Conservation (phyloP, 2,888 invertebrate genomes). For the Eupithecia insigniata region DNA sequence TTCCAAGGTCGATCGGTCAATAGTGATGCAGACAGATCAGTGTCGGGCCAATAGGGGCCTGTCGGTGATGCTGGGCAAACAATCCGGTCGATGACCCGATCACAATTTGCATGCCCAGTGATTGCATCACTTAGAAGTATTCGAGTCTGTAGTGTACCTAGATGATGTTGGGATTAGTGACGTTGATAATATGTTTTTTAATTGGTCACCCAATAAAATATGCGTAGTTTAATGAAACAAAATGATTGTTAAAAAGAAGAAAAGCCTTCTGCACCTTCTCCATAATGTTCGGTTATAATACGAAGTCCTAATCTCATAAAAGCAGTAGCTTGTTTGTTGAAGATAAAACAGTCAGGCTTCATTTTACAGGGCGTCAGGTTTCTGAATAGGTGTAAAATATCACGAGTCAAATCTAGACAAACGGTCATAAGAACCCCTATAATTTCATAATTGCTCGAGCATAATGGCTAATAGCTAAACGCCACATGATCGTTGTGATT, state of each 20-base stretch:
- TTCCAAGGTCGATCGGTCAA: constrained; percentile 8
- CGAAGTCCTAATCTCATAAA: neutral
- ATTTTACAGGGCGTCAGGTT: neutral
- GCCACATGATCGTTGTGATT: neutral
- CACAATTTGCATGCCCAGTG: constrained; percentile 78
- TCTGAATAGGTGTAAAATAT: neutral
- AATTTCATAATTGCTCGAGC: neutral
- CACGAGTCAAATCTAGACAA: neutral
- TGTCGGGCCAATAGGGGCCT: constrained; percentile 68
- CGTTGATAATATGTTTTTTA: neutral
- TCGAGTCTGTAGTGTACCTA: constrained; percentile 67
- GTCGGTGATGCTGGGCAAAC: constrained; percentile 68
- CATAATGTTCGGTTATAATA: neutral
- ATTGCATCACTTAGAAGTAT: constrained; percentile 78
- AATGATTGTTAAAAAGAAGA: neutral
- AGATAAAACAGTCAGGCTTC: neutral
- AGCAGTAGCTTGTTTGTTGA: neutral
- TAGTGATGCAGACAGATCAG: constrained; percentile 23
- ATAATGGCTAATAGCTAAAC: neutral
- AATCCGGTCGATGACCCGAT: constrained; percentile 70
- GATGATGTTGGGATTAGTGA: constrained; percentile 51
- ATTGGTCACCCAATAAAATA: neutral
- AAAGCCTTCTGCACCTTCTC: neutral
- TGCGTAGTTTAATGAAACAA: neutral
- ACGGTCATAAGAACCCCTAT: neutral